Evolutionary conservation across 2,113 vertebrate species (phyloP), one percentile per base, ranked within the genome.

Genomic region (Mus pahari): DNA sequence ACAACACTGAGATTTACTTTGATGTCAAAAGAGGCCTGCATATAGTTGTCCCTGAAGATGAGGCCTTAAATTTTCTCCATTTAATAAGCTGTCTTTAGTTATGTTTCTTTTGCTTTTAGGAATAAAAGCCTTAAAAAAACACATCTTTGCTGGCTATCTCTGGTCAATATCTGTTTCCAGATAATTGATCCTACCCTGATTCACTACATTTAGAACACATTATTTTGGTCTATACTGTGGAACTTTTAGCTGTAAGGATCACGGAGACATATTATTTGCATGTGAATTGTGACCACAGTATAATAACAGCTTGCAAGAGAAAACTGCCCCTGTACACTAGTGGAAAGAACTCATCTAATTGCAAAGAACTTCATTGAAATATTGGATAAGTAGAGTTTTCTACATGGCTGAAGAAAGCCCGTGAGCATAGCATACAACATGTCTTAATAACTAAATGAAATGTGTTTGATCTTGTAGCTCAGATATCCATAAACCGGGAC

Each of bases 271-370:
- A 17, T 87, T 24, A 12, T 12, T 42, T 90, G 22, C 5, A 45
- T 94, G 70, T 91, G 42, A 55, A 83, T 55, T 60, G 71, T 86
- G 78, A 73, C 48, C 9, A 92, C 19, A 45, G 50, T 68, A 28
- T 90, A 36, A 48, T 50, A 83, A 42, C 26, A 83, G 6, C 55
- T 84, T 71, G n/a, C 11, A 62, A 79, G 50, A 83, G 11, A 81
- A 86, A 94, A 50, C 2, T 77, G 26, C 64, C 10, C 8, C 33
- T 74, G 1, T 31, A 70, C 79, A 39, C n/a, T 75, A 81, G 1
- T 66, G 24, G 87, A 90, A 48, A 48, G 48, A 94, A 96, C 53
- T 53, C 70, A 48, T 33, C 42, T 68, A 95, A 75, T 68, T 87
- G 75, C 24, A 42, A 60, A 39, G 82, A 95, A 89, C 7, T 60